phyloP scores from a whole-genome alignment of 2,113 vertebrate genomes.

The Otolemur garnettii region DNA sequence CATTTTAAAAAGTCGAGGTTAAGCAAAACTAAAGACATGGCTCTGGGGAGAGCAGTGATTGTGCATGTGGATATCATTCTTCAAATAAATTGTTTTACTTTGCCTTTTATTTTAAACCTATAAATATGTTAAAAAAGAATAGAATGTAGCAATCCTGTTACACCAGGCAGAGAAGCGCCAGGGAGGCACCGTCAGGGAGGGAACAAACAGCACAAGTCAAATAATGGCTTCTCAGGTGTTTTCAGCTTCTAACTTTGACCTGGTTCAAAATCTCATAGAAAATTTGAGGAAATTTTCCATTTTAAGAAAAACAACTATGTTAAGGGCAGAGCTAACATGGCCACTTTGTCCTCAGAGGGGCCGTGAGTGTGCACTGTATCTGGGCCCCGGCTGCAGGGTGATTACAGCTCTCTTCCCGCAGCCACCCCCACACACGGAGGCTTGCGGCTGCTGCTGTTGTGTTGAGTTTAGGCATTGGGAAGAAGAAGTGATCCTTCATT shows the following conservation, averaged over 20 bases:
- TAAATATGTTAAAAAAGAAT: background rate
- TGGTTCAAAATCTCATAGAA: background rate
- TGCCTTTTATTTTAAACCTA: conserved; percentile 29
- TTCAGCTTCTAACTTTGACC: background rate
- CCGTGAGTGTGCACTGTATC: background rate
- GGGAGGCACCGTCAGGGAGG: fast-evolving
- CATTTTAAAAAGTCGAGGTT: conserved; percentile 62
- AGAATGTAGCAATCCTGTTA: background rate
- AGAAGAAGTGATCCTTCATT: background rate
- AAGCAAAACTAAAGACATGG: conserved; percentile 59
- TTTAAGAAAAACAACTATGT: background rate
- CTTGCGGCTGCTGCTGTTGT: background rate
- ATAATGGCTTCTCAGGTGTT: background rate
- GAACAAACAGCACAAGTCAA: background rate
- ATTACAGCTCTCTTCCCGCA: fast-evolving
- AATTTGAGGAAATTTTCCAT: background rate
- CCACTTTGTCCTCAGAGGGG: fast-evolving
- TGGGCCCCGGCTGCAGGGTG: background rate
- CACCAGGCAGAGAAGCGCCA: background rate
- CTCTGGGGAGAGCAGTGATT: background rate
- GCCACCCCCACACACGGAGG: fast-evolving
- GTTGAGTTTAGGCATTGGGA: background rate
- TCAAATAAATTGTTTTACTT: conserved; percentile 21
- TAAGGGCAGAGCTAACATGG: background rate
- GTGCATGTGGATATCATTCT: background rate